Evolutionary conservation across 2,113 vertebrate genomes (phyloP), one percentile per base, ranked within the genome.

Genomic region (Corapipo altera): DNA sequence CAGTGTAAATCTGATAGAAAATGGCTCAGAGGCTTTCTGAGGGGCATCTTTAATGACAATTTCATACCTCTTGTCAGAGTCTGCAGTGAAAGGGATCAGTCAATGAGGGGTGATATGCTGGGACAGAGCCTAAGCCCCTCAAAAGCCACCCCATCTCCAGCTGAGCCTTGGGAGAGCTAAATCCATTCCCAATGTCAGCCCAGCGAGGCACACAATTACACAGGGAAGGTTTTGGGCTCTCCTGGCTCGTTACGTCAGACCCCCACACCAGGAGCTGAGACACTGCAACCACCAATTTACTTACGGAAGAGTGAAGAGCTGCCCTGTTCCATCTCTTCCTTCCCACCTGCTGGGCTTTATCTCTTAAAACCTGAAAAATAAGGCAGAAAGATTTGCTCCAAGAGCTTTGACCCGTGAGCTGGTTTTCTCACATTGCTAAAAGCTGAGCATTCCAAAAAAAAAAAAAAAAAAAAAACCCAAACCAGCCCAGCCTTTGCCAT

Each of bases 261-360:
- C 71, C 67, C 58, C 8, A 0, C 71, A 51, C 46, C 39, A 1
- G 89, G 88, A 93, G 86, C 83, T 52, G 79, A 57, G 79, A 78
- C 65, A 44, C 28, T 59, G 83, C 37, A 2, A 88, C 82, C 83
- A 71, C 55, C 76, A 67, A 89, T 93, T 95, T 83, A 79, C 91
- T 89, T 72, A 82, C 8, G n/a, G 84, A 87, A 94, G 91, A 89
- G 55, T 75, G 91, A 69, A 71, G 92, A 87, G 26, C 37, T 37
- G 41, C 77, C 73, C 69, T 20, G 39, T 12, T 91, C 87, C 67
- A 49, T 58, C 78, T 89, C 81, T 73, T 87, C 74, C 91, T 82
- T 72, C 91, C 70, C 93, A 89, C 91, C 84, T 85, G 66, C 91
- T 81, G 89, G 80, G 92, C 11, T 91, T 89, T 59, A 22, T 33